Evolutionary conservation across 2,888 invertebrate genomes (phyloP).

Genomic region (Amphipyra tragopoginis): DNA sequence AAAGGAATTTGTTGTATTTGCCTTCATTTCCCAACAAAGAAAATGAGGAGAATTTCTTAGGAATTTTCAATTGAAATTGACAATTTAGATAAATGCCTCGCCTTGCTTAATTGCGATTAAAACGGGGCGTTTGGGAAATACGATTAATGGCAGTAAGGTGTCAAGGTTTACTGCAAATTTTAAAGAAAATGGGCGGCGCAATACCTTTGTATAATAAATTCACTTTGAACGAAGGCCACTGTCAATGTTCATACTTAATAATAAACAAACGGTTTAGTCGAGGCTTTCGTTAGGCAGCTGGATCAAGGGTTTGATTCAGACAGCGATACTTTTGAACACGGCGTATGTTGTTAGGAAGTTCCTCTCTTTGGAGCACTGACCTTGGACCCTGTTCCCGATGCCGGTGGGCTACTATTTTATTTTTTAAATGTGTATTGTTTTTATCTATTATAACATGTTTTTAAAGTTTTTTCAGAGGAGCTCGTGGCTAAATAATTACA

Average conservation of each 20-base stretch:
- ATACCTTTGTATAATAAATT: constrained; percentile 18
- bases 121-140: constrained; percentile 59
- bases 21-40: constrained; percentile 60
- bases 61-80: constrained; percentile 72
- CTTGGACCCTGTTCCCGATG: too few species aligned
- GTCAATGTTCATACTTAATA: not conserved
- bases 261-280: too few species aligned
- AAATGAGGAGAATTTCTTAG: constrained; percentile 68
- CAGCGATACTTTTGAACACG: too few species aligned
- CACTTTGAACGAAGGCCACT: constrained; percentile 8
- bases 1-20: constrained; percentile 67
- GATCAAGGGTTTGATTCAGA: too few species aligned
- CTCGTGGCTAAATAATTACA: too few species aligned
- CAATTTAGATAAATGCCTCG: constrained; percentile 68
- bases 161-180: not conserved
- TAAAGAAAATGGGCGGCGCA: constrained; percentile 1
- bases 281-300: too few species aligned
- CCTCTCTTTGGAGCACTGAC: too few species aligned
- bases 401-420: too few species aligned
- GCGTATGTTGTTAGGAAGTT: too few species aligned
- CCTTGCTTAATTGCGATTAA: constrained; percentile 68
- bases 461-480: too few species aligned
- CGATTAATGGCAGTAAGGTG: constrained; percentile 22
- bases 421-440: too few species aligned
- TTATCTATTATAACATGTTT: too few species aligned